A percentile compares a stretch with the other conserved stretches of the same genome.
Conservation (phyloP, 2,797 vertebrate genomes). For the Pantherophis vulpinus region DNA sequence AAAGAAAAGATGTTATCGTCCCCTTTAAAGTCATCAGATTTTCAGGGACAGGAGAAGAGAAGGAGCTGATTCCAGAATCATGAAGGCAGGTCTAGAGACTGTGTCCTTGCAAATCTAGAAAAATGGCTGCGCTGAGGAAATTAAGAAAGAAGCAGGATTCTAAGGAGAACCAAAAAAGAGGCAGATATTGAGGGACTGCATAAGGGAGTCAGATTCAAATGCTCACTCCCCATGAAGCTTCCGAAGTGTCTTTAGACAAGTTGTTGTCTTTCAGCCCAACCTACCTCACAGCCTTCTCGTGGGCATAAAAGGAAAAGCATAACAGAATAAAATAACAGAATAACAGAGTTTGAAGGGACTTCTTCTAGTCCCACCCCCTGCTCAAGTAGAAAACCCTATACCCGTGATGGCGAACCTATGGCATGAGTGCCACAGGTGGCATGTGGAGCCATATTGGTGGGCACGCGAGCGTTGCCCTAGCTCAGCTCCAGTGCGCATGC, state of each 20-base stretch:
- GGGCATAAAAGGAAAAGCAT: not conserved
- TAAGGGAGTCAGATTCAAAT: not conserved
- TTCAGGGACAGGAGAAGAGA: not conserved
- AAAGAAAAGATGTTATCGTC: not conserved
- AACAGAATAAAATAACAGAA: too few relatives aligned
- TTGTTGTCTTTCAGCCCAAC: not conserved
- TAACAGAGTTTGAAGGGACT: too few relatives aligned
- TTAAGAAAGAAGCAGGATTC: not conserved
- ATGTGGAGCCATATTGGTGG: too few relatives aligned
- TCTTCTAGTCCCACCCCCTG: too few relatives aligned
- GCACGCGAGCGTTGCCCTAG: too few relatives aligned
- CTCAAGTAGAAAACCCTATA: too few relatives aligned
- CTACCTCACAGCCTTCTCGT: not conserved
- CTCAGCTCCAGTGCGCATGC: too few relatives aligned
- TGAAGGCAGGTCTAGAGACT: not conserved
- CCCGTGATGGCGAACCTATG: too few relatives aligned
- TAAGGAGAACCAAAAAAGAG: not conserved
- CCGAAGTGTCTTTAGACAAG: not conserved
- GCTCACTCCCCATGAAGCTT: not conserved
- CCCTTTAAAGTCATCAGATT: not conserved
- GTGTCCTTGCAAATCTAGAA: not conserved
- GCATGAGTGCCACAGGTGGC: too few relatives aligned
- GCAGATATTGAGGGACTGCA: not conserved
- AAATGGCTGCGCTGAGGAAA: not conserved
- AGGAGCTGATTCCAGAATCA: not conserved